Evolutionary conservation across 1,140 invertebrate genomes (phyloP), one percentile per base, ranked within the genome.

Genomic region (Aphelinus certus): DNA sequence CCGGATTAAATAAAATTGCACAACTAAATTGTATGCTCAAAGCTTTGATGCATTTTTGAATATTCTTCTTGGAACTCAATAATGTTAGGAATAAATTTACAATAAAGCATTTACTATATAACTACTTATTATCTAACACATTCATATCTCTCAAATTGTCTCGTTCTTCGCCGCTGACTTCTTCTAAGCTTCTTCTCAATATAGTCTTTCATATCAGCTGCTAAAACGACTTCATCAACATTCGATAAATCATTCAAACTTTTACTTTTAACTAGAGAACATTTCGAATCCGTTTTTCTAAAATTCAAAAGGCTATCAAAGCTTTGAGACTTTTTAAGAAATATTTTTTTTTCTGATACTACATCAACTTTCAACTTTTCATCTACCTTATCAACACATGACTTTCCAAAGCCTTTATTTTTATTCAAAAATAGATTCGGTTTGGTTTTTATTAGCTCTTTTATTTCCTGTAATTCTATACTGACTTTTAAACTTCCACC

Each of bases 401-500:
- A n/a, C 45, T 56, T 73, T 1, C 60, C 62, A 7, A 48, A 42
- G 45, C 63, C 60, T 53, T 67, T 7, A 46, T 70, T 58, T 68
- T 66, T 57, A 64, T 76, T 82, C n/a, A 73, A 61, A 74, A 85
- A 81, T 26, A 85, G 76, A 70, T 80, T 73, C 4, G 81, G 80
- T n/a, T 81, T 82, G 26, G 68, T 73, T 26, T 76, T 76, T 0
- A 88, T 74, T 1, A 86, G 74, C 9, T 66, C 74, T 55, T 78
- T 75, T 68, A 88, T 83, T 76, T 82, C 85, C 3, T 78, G 77
- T 7, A 88, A 77, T 76, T 88, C 85, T 53, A 86, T 85, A 62
- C 85, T 87, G 43, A 88, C 81, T 81, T 81, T 85, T 42, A 82
- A 75, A 53, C 79, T 70, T 2, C 62, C 26, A 55, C 70, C 53